A percentile compares a stretch with the other conserved stretches of the same genome.
Conservation (phyloP, 2,888 invertebrate genomes). For the Digitonthophagus gazella region DNA sequence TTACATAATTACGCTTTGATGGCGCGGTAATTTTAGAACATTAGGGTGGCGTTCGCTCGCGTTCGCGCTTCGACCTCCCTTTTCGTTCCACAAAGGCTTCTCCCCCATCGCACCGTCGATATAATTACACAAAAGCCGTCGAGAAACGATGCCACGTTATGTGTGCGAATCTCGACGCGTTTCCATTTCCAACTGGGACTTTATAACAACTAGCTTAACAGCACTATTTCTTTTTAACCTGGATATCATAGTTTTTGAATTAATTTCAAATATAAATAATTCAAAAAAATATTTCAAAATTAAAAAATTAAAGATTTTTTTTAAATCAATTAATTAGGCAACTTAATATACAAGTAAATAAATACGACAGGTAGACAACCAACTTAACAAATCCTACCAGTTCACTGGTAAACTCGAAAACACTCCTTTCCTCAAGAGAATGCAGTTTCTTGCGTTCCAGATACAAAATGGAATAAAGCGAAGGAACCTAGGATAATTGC, state of each 20-base stretch:
- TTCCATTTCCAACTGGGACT: too few relatives aligned
- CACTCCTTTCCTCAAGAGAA: neutral
- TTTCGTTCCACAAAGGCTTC: neutral
- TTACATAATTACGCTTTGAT: slow-evolving; percentile 15
- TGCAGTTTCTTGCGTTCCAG: neutral
- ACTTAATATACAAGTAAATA: too few relatives aligned
- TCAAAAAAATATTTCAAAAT: too few relatives aligned
- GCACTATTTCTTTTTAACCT: too few relatives aligned
- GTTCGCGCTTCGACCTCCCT: neutral
- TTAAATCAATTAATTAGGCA: too few relatives aligned
- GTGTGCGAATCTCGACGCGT: neutral
- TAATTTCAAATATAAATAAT: too few relatives aligned
- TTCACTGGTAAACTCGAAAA: neutral
- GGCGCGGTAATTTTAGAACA: slow-evolving; percentile 10
- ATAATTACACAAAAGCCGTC: slow-evolving; percentile 15
- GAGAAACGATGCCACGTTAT: neutral
- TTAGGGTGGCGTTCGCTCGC: slow-evolving; percentile 2
- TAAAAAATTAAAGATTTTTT: too few relatives aligned
- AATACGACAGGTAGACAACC: too few relatives aligned
- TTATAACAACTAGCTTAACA: too few relatives aligned
- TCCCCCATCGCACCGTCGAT: too few relatives aligned
- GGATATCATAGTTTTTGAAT: too few relatives aligned
- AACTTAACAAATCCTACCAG: neutral
- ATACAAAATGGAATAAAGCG: neutral
- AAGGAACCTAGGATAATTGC: neutral